Conservation (phyloP, 2,888 invertebrate species). For the Eupithecia tripunctaria region DNA sequence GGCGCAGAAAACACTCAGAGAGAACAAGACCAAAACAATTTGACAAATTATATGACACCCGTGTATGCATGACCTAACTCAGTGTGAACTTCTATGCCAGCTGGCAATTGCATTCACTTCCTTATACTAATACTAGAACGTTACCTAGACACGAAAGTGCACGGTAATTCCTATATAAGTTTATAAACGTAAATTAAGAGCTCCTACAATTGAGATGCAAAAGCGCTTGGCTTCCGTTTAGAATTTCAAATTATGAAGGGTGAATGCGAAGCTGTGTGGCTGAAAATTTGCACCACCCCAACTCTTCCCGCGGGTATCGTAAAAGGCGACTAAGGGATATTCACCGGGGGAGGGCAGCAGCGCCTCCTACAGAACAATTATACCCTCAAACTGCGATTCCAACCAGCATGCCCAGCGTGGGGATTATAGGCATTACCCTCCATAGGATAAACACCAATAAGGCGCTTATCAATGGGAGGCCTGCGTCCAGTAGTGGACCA, state of each 20-base stretch:
- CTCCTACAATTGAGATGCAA: not conserved
- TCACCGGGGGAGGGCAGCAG: too few species aligned
- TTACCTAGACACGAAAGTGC: conserved; percentile 17
- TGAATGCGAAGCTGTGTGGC: too few species aligned
- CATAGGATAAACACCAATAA: too few species aligned
- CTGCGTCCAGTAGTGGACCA: too few species aligned
- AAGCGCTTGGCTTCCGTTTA: not conserved
- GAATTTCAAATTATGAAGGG: not conserved
- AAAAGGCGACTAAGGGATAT: too few species aligned
- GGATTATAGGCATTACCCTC: too few species aligned
- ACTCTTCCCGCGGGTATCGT: too few species aligned
- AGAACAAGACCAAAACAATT: conserved; percentile 29
- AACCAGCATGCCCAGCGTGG: too few species aligned
- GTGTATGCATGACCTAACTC: conserved; percentile 41
- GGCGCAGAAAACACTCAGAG: conserved; percentile 30
- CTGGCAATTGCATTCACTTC: conserved; percentile 41
- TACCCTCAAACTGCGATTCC: too few species aligned
- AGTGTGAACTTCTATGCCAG: conserved; percentile 37
- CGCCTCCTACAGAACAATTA: too few species aligned
- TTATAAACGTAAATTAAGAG: not conserved
- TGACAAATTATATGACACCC: conserved; percentile 39
- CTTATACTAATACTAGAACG: conserved; percentile 32
- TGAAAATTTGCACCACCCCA: too few species aligned
- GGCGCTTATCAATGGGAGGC: too few species aligned
- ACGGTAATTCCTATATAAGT: not conserved